Conservation (phyloP, 2,797 vertebrate species). For the Denticeps clupeoides region DNA sequence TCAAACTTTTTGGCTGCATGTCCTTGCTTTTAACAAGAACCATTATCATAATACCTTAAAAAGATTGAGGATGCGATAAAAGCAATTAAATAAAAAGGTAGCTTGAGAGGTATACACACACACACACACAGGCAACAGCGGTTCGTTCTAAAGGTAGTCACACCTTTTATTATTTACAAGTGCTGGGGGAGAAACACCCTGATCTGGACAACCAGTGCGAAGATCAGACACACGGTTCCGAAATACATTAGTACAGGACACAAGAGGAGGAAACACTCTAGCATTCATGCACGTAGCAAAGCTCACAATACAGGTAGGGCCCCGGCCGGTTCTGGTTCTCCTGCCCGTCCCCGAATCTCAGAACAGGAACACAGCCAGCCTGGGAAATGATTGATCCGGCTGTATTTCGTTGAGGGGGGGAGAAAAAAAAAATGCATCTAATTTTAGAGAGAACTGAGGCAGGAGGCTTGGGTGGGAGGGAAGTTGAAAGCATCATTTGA, state of each 20-base stretch:
- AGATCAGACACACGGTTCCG: slow-evolving; percentile 47
- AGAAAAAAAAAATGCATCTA: background rate
- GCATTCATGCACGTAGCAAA: slow-evolving; percentile 59
- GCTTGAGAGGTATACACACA: too few relatives aligned
- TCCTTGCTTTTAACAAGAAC: background rate
- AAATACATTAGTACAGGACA: slow-evolving; percentile 55
- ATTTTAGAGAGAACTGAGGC: background rate
- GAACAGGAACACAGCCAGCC: background rate
- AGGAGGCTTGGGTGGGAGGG: slow-evolving; percentile 1
- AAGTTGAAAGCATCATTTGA: background rate
- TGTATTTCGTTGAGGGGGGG: background rate
- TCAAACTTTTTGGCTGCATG: background rate
- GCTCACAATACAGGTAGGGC: too few relatives aligned
- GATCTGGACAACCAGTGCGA: slow-evolving; percentile 54
- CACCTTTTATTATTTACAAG: slow-evolving; percentile 60
- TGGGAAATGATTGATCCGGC: slow-evolving; percentile 1
- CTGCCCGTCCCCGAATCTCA: too few relatives aligned
- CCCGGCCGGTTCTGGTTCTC: too few relatives aligned
- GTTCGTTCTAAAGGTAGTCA: slow-evolving; percentile 16
- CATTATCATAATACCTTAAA: too few relatives aligned
- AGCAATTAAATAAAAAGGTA: too few relatives aligned
- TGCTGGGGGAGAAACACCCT: slow-evolving; percentile 51
- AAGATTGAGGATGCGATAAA: too few relatives aligned
- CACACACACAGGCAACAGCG: background rate
- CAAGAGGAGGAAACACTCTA: slow-evolving; percentile 40